Base-by-base conservation (phyloP, 2,113 vertebrate genomes). In the Megaleporinus macrocephalus region DNA sequence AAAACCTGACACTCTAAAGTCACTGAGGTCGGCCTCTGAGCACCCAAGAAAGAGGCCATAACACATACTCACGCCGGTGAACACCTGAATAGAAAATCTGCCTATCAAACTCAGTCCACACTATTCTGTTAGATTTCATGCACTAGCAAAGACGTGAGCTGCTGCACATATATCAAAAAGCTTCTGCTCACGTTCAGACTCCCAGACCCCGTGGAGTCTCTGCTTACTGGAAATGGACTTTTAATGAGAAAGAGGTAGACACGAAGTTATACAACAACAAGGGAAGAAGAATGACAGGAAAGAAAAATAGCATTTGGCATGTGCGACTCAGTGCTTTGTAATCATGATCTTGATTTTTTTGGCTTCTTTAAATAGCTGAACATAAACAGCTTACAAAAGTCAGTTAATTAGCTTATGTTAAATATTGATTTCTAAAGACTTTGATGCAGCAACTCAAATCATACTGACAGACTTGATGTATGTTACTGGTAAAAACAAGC, bases 41-140 rank as follows among this genome's bases (percentile, higher is more conserved):
- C n/a, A 33, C 26, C 44, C 26, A 49, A 18, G 57, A 71, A 62
- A 30, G 59, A 47, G 24, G 13, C 36, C 27, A 11, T 29, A 26
- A 26, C 47, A 55, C 18, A 27, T 20, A 57, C 72, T 33, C 27
- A 33, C 72, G 29, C 49, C 29, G 49, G 49, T 51, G 49, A 18
- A 51, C 13, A 22, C n/a, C n/a, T 18, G 22, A 26, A 53, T 26
- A 59, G 36, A 16, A 73, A 75, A 59, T 30, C 22, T 5, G 18
- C 15, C 27, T 49, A 36, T 78, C 63, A 78, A 55, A 26, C 63
- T 44, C 13, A n/a, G 18, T 14, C 41, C 13, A 77, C 81, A 83
- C 41, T 29, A 24, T 51, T 33, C 66, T 83, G 81, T 65, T 26
- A 78, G 47, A 77, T 83, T 78, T 18, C 81, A 72, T 74, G 61